Base-by-base conservation (phyloP, 2,888 invertebrate species). In the Andrena haemorrhoa region DNA sequence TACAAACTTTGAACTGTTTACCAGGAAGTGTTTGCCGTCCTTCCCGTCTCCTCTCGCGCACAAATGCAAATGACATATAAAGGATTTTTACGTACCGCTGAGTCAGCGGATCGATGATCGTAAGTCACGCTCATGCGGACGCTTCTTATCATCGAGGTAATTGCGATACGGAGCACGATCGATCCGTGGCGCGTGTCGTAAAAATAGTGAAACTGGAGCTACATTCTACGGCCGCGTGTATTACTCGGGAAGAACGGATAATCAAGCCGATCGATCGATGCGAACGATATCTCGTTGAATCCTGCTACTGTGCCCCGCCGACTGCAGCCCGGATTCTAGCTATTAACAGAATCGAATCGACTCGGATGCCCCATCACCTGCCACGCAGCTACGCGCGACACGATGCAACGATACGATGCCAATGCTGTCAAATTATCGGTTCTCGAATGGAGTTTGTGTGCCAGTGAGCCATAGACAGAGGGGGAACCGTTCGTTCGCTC, bases 181-280 rank as follows among this genome's bases (percentile, higher is more conserved):
- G 85, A 86, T 85, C 41, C 64, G 61, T 35, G 23, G 47, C 56
- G 61, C 63, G 61, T 75, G 75, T 73, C 64, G 60, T 66, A 74
- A 86, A 79, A 84, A 74, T 71, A 78, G 80, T 78, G 65, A 76
- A 75, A 63, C 23, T 73, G 61, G 33, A 75, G 64, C 73, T 75
- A 51, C 66, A 29, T n/a, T 71, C 63, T 53, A 49, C 72, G 53
- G 53, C 70, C 58, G 26, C 16, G 51, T 61, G 68, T 69, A 58
- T 83, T 70, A 64, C 71, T 66, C 70, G 16, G 53, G 75, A 41
- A 35, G 77, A 65, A 29, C 56, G 35, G 35, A 63, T 63, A 78
- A 53, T 74, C 60, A 64, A n/a, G n/a, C 63, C 76, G 61, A 29
- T 72, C 53, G 16, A 23, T 53, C 26, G 16, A 53, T 23, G 66